phyloP scores from a whole-genome alignment of 2,888 invertebrate species.

The Drosophila helvetica region DNA sequence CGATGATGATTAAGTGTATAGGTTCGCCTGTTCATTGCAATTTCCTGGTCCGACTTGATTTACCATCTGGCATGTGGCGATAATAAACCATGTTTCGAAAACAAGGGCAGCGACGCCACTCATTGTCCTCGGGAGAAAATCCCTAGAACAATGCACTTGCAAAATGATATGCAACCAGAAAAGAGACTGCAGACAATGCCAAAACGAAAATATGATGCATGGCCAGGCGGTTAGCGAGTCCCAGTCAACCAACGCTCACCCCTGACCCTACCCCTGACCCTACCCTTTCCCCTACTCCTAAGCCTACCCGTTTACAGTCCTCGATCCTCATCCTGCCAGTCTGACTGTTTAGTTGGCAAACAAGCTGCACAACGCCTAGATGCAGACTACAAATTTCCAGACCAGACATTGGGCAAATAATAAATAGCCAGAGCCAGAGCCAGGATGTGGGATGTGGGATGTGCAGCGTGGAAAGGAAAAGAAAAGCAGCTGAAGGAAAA shows the following conservation, averaged over 20 bases:
- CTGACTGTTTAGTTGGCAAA: slow-evolving; percentile 51
- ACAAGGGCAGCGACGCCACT: neutral
- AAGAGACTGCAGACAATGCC: slow-evolving; percentile 23
- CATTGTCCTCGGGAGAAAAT: neutral
- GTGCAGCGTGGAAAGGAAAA: neutral
- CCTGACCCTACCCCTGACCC: too few relatives aligned
- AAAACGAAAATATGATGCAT: slow-evolving; percentile 39
- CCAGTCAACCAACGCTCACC: neutral
- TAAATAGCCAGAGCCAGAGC: slow-evolving; percentile 4
- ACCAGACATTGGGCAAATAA: slow-evolving; percentile 67
- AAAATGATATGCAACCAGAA: neutral
- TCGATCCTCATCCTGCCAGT: neutral
- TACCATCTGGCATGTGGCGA: neutral
- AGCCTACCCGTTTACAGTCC: neutral
- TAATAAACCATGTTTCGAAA: neutral
- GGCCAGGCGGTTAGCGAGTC: slow-evolving; percentile 26
- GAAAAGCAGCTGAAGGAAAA: slow-evolving; percentile 12
- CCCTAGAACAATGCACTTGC: slow-evolving; percentile 41
- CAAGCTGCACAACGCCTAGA: slow-evolving; percentile 39
- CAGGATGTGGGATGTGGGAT: neutral
- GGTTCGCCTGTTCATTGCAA: neutral
- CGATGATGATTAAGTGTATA: neutral
- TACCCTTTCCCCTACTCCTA: too few relatives aligned
- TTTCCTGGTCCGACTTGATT: neutral
- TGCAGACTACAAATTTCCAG: slow-evolving; percentile 21